Conservation (phyloP, 2,113 vertebrate genomes). For the Neolamprologus sp. region DNA sequence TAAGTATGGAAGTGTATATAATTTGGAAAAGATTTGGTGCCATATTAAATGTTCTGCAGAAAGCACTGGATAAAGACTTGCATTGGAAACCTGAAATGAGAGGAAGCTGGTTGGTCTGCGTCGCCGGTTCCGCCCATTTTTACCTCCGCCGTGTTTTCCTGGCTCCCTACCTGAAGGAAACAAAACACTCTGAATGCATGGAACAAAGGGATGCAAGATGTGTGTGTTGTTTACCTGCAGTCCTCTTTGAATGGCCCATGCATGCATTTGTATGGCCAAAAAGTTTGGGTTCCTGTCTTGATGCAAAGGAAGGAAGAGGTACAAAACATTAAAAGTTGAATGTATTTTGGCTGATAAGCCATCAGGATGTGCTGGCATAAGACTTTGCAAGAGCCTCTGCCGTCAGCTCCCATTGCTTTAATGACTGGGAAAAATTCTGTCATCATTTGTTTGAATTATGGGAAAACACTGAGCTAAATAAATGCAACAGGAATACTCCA, state of each 20-base stretch:
- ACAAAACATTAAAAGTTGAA: conserved; percentile 13
- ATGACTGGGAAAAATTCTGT: neutral
- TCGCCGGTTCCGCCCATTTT: conserved; percentile 39
- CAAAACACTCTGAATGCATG: conserved; percentile 34
- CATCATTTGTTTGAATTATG: neutral
- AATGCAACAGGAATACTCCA: neutral
- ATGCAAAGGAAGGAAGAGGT: conserved; percentile 56
- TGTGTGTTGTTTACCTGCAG: neutral
- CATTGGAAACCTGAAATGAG: neutral
- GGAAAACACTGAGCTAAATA: neutral
- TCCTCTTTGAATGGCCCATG: neutral
- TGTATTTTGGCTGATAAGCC: neutral
- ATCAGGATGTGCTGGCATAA: neutral
- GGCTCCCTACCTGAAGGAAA: conserved; percentile 30
- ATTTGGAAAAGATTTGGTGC: neutral
- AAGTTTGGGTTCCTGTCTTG: conserved; percentile 32
- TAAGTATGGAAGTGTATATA: neutral
- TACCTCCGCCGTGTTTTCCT: conserved; percentile 36
- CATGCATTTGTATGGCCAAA: neutral
- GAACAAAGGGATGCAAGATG: conserved; percentile 38
- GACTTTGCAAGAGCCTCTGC: accelerated
- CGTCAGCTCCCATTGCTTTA: neutral
- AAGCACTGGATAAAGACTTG: neutral
- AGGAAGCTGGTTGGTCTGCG: conserved; percentile 32
- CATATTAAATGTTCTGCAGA: neutral